phyloP scores from a whole-genome alignment of 2,113 vertebrate species.

The Chloebia gouldiae region DNA sequence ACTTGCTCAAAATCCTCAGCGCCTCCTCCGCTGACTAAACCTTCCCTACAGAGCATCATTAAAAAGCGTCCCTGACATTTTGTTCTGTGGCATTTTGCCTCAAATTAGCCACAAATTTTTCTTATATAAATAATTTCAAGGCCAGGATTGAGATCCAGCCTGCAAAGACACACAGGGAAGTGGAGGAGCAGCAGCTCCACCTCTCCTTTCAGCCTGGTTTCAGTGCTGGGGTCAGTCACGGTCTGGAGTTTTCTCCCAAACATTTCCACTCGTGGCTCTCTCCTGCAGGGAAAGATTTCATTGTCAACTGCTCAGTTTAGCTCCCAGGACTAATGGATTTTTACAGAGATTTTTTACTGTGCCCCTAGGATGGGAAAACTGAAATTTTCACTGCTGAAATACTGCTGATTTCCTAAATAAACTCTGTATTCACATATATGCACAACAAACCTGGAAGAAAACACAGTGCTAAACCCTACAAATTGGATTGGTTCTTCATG shows the following conservation, averaged over 20 bases:
- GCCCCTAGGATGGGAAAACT: neutral
- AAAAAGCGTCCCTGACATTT: neutral
- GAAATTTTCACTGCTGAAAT: neutral
- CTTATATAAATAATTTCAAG: neutral
- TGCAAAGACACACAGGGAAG: neutral
- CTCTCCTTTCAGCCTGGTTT: neutral
- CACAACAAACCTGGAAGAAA: neutral
- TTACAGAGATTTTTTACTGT: neutral
- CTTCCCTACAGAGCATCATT: neutral
- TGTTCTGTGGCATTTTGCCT: neutral
- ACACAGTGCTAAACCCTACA: neutral
- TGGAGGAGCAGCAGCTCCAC: neutral
- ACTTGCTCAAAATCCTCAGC: neutral
- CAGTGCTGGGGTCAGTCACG: neutral
- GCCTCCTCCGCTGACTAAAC: neutral
- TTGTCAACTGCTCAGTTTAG: neutral
- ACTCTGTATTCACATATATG: neutral
- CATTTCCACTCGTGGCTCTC: neutral
- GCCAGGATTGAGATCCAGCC: neutral
- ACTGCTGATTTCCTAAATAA: neutral
- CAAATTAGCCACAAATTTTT: neutral
- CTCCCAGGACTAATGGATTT: neutral
- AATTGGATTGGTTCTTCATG: neutral
- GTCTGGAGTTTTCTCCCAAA: neutral
- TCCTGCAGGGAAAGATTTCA: neutral